These are phyloP conservation scores for Anagyrus pseudococci DNA, from an alignment of 2,888 invertebrate species.

Conservation along the genomic window DNA sequence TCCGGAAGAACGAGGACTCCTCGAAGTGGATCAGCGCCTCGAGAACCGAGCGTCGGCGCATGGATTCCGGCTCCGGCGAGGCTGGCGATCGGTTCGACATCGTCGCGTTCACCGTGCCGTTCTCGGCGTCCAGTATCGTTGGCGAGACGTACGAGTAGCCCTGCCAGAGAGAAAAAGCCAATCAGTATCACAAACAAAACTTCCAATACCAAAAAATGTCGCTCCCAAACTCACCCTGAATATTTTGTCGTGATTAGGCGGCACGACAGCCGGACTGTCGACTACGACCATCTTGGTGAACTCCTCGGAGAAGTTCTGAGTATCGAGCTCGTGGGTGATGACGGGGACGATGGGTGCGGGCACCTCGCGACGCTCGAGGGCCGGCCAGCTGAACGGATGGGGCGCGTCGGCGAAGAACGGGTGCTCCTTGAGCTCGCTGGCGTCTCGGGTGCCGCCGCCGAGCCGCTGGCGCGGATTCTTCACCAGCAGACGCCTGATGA, in stretches of 20 bases:
- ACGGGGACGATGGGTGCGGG: constrained; percentile 91
- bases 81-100: neutral
- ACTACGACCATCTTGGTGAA: constrained; percentile 92
- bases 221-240: constrained; percentile 67
- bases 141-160: constrained; percentile 97
- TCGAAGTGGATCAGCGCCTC: constrained; percentile 52
- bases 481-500: constrained; percentile 82
- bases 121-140: constrained; percentile 83
- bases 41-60: constrained; percentile 42
- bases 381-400: constrained; percentile 71
- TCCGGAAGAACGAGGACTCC: constrained; percentile 85
- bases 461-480: constrained; percentile 90
- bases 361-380: constrained; percentile 77
- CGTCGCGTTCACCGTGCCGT: constrained; percentile 53
- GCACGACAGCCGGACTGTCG: constrained; percentile 90
- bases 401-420: constrained; percentile 77
- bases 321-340: constrained; percentile 85
- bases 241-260: constrained; percentile 83
- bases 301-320: constrained; percentile 95
- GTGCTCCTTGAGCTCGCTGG: constrained; percentile 89
- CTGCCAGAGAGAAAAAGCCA: constrained; percentile 60
- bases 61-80: constrained; percentile 21
- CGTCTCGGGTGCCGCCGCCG: constrained; percentile 85
- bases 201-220: neutral
- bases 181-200: no score